A percentile compares a stretch with the other conserved stretches of the same genome.
These are phyloP conservation scores for Taenaris catops DNA, from an alignment of 2,888 invertebrate genomes.

Conservation along the genomic window DNA sequence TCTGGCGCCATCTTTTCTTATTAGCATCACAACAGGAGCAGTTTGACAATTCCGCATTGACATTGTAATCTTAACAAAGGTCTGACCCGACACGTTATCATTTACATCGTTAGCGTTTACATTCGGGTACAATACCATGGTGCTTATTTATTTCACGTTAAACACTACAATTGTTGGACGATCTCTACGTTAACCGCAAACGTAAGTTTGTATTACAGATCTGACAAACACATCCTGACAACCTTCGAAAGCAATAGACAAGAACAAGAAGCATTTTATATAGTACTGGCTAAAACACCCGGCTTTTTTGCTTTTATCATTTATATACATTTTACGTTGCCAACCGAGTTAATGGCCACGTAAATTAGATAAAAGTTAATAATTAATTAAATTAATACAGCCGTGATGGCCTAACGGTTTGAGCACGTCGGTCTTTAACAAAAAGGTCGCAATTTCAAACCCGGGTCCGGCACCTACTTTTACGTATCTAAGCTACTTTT, in stretches of 20 bases:
- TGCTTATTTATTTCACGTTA: slow-evolving; percentile 9
- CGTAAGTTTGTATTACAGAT: slow-evolving; percentile 17
- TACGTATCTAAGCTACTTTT: too few species aligned
- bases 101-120: slow-evolving; percentile 33
- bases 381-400: too few species aligned
- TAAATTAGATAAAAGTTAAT: too few species aligned
- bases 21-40: slow-evolving; percentile 62
- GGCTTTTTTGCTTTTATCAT: too few species aligned
- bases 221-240: slow-evolving; percentile 25
- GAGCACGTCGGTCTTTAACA: too few species aligned
- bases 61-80: slow-evolving; percentile 68
- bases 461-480: too few species aligned
- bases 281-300: too few species aligned
- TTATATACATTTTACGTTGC: too few species aligned
- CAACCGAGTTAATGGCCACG: too few species aligned
- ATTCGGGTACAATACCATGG: slow-evolving; percentile 23
- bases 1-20: slow-evolving; percentile 54
- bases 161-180: slow-evolving; percentile 6
- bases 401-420: too few species aligned
- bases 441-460: too few species aligned
- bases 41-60: slow-evolving; percentile 46
- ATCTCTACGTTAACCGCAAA: slow-evolving; percentile 7
- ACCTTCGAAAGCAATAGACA: slow-evolving; percentile 21
- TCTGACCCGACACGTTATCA: slow-evolving; percentile 65
- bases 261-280: too few species aligned